phyloP scores from a whole-genome alignment of 2,888 invertebrate species.

The Heliconius charithonia region DNA sequence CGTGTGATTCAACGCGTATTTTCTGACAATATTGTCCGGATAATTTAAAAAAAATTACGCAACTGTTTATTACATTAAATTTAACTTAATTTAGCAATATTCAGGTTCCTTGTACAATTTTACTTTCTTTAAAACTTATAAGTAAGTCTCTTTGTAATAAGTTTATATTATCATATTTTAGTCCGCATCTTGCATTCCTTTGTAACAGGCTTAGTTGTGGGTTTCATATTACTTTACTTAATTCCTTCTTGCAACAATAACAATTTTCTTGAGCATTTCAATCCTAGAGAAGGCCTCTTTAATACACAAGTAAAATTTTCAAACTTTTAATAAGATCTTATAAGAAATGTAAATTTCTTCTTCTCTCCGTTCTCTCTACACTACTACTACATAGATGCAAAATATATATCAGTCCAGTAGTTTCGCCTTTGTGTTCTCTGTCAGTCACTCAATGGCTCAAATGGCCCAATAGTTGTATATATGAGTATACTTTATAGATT shows the following conservation, averaged over 20 bases:
- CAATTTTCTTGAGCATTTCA: slow-evolving; percentile 35
- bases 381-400: too few relatives aligned
- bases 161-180: slow-evolving; percentile 15
- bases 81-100: neutral
- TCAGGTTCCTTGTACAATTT: neutral
- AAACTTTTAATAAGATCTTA: neutral
- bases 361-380: too few relatives aligned
- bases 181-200: slow-evolving; percentile 24
- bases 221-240: slow-evolving; percentile 28
- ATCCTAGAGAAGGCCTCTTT: neutral
- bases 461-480: too few relatives aligned
- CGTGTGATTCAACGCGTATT: too few relatives aligned
- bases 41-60: too few relatives aligned
- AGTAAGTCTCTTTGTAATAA: slow-evolving; percentile 14
- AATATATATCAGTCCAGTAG: too few relatives aligned
- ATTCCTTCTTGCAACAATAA: slow-evolving; percentile 28
- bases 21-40: too few relatives aligned
- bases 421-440: too few relatives aligned
- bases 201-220: slow-evolving; percentile 31
- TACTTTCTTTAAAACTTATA: neutral
- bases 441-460: too few relatives aligned
- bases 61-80: too few relatives aligned
- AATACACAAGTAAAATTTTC: neutral
- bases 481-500: too few relatives aligned
- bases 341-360: neutral